Evolutionary conservation across 2,113 vertebrate genomes (phyloP).

Genomic region (Guaruba guarouba): DNA sequence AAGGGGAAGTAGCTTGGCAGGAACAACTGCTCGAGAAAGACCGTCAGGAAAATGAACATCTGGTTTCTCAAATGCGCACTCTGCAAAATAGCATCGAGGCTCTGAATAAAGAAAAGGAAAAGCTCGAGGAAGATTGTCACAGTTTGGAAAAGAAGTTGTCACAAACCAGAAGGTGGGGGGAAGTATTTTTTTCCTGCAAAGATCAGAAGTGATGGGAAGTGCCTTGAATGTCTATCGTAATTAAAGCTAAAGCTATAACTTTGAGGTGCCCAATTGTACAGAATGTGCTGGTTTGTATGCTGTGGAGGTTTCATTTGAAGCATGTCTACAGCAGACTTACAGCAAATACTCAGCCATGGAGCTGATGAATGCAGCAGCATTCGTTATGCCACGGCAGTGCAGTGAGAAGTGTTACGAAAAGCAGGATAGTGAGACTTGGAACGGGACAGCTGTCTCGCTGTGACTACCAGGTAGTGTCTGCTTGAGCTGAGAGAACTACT

Average conservation of each 20-base stretch:
- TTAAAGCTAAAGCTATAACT: not conserved
- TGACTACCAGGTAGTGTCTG: not conserved
- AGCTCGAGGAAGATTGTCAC: slow-evolving; percentile 71
- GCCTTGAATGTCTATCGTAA: not conserved
- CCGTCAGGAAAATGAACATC: slow-evolving; percentile 49
- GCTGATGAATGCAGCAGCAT: not conserved
- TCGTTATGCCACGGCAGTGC: not conserved
- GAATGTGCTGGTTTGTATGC: not conserved
- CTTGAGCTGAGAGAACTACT: not conserved
- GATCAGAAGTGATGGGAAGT: not conserved
- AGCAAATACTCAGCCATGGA: not conserved
- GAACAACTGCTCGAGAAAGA: slow-evolving; percentile 71
- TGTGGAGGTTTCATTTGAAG: not conserved
- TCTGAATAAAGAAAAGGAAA: slow-evolving; percentile 68
- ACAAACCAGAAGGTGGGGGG: slow-evolving; percentile 74
- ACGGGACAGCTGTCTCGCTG: not conserved
- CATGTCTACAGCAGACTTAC: not conserved
- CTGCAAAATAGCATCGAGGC: slow-evolving; percentile 59
- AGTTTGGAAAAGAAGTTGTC: slow-evolving; percentile 72
- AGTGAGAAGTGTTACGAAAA: not conserved
- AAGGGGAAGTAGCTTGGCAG: slow-evolving; percentile 73
- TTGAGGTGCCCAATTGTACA: not conserved
- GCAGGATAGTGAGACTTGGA: not conserved
- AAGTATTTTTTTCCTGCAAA: not conserved
- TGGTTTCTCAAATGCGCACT: slow-evolving; percentile 45